Evolutionary conservation across 2,888 invertebrate genomes (phyloP).

Genomic region (Phymatocera aterrima): DNA sequence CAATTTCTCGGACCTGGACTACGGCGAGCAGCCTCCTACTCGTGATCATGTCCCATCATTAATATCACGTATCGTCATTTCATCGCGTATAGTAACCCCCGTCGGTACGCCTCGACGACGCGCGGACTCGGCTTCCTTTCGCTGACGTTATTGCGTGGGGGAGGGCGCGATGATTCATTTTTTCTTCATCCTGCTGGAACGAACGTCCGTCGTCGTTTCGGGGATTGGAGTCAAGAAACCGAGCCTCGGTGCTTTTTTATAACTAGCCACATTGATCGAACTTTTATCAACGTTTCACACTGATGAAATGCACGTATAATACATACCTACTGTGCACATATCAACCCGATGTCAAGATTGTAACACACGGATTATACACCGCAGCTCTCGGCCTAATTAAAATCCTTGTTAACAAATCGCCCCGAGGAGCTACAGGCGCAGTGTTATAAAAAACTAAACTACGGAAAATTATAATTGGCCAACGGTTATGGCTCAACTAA

Average conservation of each 20-base stretch:
- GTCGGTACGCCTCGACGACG: slow-evolving; percentile 65
- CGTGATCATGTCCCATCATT: neutral
- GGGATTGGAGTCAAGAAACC: too few relatives aligned
- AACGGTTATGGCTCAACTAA: slow-evolving; percentile 16
- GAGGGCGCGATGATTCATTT: slow-evolving; percentile 64
- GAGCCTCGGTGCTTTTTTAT: too few relatives aligned
- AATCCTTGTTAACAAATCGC: slow-evolving; percentile 17
- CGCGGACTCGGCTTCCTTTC: slow-evolving; percentile 67
- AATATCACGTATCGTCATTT: slow-evolving; percentile 62
- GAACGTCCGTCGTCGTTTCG: too few relatives aligned
- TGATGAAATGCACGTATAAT: too few relatives aligned
- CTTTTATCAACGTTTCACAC: too few relatives aligned
- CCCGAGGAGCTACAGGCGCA: neutral
- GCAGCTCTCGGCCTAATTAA: neutral
- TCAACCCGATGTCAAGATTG: too few relatives aligned
- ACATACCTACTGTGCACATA: too few relatives aligned
- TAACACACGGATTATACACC: too few relatives aligned
- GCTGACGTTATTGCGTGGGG: slow-evolving; percentile 69
- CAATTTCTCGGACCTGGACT: neutral
- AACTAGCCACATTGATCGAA: too few relatives aligned
- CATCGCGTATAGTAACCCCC: slow-evolving; percentile 66
- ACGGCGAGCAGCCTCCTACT: too few relatives aligned
- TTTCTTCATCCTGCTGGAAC: too few relatives aligned
- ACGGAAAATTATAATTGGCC: slow-evolving; percentile 20
- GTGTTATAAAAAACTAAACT: too few relatives aligned